phyloP scores from a whole-genome alignment of 2,888 invertebrate genomes.

The Temnothorax unifasciatus region DNA sequence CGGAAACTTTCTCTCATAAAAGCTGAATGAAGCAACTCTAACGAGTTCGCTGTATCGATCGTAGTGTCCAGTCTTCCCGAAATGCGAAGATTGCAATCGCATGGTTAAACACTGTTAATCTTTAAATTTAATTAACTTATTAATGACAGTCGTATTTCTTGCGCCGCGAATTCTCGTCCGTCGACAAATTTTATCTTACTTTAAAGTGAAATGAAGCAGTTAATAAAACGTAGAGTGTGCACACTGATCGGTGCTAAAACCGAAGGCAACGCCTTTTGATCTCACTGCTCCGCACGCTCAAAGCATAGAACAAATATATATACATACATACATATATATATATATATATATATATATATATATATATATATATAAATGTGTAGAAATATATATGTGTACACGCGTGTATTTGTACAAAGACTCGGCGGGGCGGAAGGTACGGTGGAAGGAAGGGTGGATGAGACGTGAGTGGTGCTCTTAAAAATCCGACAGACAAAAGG shows the following conservation, averaged over 20 bases:
- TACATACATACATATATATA: too few relatives aligned
- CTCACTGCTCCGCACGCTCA: conserved; percentile 8
- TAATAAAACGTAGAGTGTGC: not conserved
- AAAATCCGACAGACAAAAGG: conserved; percentile 77
- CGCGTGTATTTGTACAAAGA: conserved; percentile 68
- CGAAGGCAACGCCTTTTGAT: conserved; percentile 24
- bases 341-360: not conserved
- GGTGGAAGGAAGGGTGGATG: conserved; percentile 62
- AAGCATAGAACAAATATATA: conserved; percentile 31
- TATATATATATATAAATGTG: not conserved
- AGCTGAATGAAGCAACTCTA: not conserved
- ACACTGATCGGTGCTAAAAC: conserved; percentile 48
- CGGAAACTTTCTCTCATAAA: not conserved
- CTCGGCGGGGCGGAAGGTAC: conserved; percentile 40
- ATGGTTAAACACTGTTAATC: conserved; percentile 3
- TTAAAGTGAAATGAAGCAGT: not conserved
- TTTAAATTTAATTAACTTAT: not conserved
- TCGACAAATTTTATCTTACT: not conserved
- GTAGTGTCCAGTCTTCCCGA: not conserved
- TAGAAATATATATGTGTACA: not conserved
- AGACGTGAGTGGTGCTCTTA: conserved; percentile 73
- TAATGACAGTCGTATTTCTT: not conserved
- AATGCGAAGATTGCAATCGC: not conserved
- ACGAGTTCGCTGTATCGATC: not conserved
- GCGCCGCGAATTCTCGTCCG: not conserved